Percentiles rank a stretch among this genome's conserved stretches.
Evolutionary conservation across 2,797 vertebrate species (phyloP).

Genomic region (Pangasius krempfi): DNA sequence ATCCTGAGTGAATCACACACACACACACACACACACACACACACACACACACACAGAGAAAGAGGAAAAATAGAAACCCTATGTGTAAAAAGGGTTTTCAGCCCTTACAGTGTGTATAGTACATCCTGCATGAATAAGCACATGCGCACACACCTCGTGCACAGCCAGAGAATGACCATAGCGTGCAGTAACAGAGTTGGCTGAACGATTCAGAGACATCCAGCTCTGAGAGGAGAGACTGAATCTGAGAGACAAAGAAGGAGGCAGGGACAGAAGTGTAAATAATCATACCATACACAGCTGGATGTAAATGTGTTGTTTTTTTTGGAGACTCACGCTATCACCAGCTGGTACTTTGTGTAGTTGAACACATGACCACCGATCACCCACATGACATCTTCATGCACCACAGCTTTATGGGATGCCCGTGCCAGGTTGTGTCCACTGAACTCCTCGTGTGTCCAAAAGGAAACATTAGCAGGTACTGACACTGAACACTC

Average conservation of each 20-base stretch:
- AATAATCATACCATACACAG: not conserved
- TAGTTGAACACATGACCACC: conserved; percentile 97
- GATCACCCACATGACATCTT: conserved; percentile 91
- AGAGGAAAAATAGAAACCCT: not conserved
- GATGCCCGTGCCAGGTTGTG: conserved; percentile 85
- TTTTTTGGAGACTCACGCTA: conserved; percentile 82
- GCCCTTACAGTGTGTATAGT: not conserved
- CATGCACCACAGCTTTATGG: conserved; percentile 88
- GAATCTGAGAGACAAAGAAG: conserved; percentile 73
- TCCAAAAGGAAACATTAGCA: conserved; percentile 91
- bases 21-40: not conserved
- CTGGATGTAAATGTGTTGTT: not conserved
- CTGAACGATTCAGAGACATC: conserved; percentile 82
- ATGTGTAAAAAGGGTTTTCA: not conserved
- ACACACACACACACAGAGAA: not conserved
- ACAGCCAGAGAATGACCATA: conserved; percentile 91
- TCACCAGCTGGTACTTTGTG: conserved; percentile 90
- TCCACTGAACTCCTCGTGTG: conserved; percentile 77
- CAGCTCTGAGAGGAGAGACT: conserved; percentile 84
- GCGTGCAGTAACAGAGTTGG: conserved; percentile 84
- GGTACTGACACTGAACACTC: conserved; percentile 88
- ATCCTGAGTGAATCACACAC: conserved; percentile 71
- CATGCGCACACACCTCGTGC: conserved; percentile 76
- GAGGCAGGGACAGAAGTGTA: not conserved
- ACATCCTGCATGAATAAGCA: not conserved